Conservation (phyloP, 2,888 invertebrate species). For the Notodonta ziczac region DNA sequence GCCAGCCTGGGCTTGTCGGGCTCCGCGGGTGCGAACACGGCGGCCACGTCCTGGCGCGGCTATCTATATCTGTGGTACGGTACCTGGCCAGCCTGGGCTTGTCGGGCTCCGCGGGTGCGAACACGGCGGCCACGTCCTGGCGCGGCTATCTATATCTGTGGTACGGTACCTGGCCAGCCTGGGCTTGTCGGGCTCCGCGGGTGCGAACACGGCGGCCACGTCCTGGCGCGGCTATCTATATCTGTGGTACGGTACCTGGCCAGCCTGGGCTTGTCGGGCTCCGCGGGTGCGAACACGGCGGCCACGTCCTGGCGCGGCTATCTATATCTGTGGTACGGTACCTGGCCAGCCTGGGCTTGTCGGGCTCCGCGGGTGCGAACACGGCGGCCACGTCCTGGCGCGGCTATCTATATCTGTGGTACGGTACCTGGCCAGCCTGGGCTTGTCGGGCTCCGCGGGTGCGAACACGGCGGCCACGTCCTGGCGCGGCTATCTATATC, state of each 20-base stretch:
- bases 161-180: slow-evolving; percentile 62
- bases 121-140: slow-evolving; percentile 89
- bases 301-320: slow-evolving; percentile 87
- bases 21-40: slow-evolving; percentile 84
- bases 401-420: no score
- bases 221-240: slow-evolving; percentile 86
- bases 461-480: slow-evolving; percentile 88
- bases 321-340: no score
- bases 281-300: slow-evolving; percentile 85
- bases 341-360: slow-evolving; percentile 63
- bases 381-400: slow-evolving; percentile 89
- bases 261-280: slow-evolving; percentile 52
- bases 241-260: slow-evolving; percentile 64
- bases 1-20: slow-evolving; percentile 57
- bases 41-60: slow-evolving; percentile 87
- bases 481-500: slow-evolving; percentile 86
- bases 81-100: slow-evolving; percentile 65
- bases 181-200: slow-evolving; percentile 55
- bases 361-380: slow-evolving; percentile 74
- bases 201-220: slow-evolving; percentile 88
- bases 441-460: slow-evolving; percentile 57
- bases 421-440: slow-evolving; percentile 60
- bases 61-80: no score
- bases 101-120: slow-evolving; percentile 65
- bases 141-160: no score